These are phyloP conservation scores for Rotaria sp. DNA, from an alignment of 2,888 invertebrate genomes.

Conservation along the genomic window DNA sequence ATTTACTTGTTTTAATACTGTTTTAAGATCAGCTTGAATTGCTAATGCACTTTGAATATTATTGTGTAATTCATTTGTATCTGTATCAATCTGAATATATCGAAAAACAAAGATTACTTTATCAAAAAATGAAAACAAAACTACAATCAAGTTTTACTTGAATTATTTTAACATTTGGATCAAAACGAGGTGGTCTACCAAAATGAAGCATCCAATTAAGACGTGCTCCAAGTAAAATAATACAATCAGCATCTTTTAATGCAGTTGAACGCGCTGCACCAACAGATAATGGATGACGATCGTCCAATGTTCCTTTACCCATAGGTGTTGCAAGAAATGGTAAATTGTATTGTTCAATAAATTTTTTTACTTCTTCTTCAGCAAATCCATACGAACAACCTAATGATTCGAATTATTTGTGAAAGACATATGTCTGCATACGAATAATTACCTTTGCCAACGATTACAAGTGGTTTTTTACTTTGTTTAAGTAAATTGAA, in stretches of 20 bases:
- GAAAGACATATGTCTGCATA: not conserved
- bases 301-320: conserved; percentile 65
- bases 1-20: conserved; percentile 65
- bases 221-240: conserved; percentile 78
- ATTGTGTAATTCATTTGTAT: conserved; percentile 83
- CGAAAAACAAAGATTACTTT: not conserved
- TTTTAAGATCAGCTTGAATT: conserved; percentile 74
- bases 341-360: conserved; percentile 67
- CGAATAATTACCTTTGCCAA: conserved; percentile 68
- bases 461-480: conserved; percentile 72
- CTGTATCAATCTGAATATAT: conserved; percentile 68
- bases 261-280: conserved; percentile 76
- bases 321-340: conserved; percentile 91
- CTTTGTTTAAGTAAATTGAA: conserved; percentile 66
- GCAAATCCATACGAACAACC: conserved; percentile 67
- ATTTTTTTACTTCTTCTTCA: conserved; percentile 64
- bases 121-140: not conserved
- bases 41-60: conserved; percentile 72
- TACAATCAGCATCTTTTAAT: conserved; percentile 76
- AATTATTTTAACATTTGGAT: conserved; percentile 74
- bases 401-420: not conserved
- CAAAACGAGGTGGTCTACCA: conserved; percentile 77
- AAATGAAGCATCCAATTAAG: conserved; percentile 97
- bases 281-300: conserved; percentile 65
- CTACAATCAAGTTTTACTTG: conserved; percentile 62